Evolutionary conservation across 2,113 vertebrate species (phyloP).

Genomic region (Azemiops feae): DNA sequence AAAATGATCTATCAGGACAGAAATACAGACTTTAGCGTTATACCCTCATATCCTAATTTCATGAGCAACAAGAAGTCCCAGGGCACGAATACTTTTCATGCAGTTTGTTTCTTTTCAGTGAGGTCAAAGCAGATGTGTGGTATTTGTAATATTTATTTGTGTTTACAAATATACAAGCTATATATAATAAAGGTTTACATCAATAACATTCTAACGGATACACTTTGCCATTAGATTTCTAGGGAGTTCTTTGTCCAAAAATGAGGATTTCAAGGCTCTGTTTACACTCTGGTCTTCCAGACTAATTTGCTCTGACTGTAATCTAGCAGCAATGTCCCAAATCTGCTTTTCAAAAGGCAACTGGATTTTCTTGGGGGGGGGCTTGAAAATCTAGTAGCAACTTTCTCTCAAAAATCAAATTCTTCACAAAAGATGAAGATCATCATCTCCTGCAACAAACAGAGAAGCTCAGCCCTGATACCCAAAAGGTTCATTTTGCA

Average conservation of each 20-base stretch:
- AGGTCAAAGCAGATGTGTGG: background rate
- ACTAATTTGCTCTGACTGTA: background rate
- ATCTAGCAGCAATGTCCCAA: background rate
- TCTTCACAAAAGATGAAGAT: background rate
- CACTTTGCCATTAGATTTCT: background rate
- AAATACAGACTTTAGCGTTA: background rate
- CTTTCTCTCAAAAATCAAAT: background rate
- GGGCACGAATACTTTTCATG: background rate
- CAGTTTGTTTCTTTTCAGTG: background rate
- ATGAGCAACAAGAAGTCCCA: background rate
- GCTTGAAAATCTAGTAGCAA: background rate
- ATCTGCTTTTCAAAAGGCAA: no score
- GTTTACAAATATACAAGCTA: background rate
- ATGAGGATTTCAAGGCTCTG: background rate
- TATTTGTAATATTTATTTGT: background rate
- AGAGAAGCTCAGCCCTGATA: background rate
- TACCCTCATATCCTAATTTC: background rate
- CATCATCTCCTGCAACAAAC: background rate
- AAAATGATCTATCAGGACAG: background rate
- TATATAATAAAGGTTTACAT: background rate
- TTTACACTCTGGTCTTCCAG: background rate
- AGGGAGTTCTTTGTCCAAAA: background rate
- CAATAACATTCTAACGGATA: background rate
- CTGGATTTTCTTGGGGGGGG: no score
- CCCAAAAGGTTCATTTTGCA: background rate